Percentiles rank a stretch among this genome's conserved stretches.
Evolutionary conservation across 2,113 vertebrate genomes (phyloP).

Genomic region (Sinocyclocheilus grahami): DNA sequence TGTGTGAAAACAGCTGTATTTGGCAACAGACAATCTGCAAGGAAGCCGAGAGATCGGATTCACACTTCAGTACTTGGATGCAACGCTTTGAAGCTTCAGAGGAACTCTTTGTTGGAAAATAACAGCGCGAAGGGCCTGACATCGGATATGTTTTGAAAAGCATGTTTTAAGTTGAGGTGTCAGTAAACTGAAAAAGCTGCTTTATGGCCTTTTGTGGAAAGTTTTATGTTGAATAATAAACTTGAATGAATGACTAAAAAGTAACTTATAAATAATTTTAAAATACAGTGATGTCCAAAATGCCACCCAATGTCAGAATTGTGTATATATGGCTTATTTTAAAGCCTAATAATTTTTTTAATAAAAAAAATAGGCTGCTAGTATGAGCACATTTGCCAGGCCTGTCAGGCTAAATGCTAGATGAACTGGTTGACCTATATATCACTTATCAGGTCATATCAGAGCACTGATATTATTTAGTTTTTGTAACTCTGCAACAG

Average conservation of each 20-base stretch:
- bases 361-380: not conserved
- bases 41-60: conserved; percentile 22
- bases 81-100: conserved; percentile 56
- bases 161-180: not conserved
- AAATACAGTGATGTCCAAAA: not conserved
- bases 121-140: conserved; percentile 17
- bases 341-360: no score
- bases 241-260: not conserved
- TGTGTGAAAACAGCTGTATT: conserved; percentile 61
- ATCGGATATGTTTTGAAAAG: conserved; percentile 25
- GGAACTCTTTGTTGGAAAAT: conserved; percentile 45
- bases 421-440: conserved; percentile 22
- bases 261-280: not conserved
- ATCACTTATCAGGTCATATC: not conserved
- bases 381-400: not conserved
- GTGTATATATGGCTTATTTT: no score
- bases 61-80: conserved; percentile 44
- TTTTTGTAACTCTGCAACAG: conserved; percentile 23
- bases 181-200: conserved; percentile 31
- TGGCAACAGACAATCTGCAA: conserved; percentile 31
- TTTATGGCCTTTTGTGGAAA: not conserved
- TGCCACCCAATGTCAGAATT: not conserved
- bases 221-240: not conserved
- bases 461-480: not conserved
- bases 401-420: not conserved